These are phyloP conservation scores for Nephrocerus scutellatus DNA, from an alignment of 2,888 invertebrate genomes.

Conservation along the genomic window DNA sequence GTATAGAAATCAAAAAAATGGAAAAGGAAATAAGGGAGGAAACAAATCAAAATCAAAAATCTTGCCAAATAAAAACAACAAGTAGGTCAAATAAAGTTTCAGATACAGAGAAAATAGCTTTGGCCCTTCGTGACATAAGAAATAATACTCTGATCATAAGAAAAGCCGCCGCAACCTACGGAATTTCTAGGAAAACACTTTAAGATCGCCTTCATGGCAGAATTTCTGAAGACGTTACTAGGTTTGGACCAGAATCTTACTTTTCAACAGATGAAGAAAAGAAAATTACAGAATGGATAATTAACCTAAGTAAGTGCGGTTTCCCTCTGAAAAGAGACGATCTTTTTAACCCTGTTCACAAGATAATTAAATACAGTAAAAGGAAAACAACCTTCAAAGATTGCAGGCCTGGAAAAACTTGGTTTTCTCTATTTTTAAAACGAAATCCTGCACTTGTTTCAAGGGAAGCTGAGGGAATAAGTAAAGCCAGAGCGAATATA, in stretches of 20 bases:
- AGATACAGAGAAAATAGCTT: slow-evolving; percentile 1
- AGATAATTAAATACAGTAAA: slow-evolving; percentile 11
- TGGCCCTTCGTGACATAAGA: no score
- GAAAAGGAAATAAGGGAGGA: no score
- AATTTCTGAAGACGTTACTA: slow-evolving; percentile 1
- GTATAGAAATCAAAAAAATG: no score
- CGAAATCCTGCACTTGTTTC: no score
- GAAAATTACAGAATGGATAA: slow-evolving; percentile 8
- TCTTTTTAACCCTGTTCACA: slow-evolving; percentile 5
- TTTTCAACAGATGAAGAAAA: slow-evolving; percentile 1
- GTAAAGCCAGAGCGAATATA: no score
- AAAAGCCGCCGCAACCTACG: slow-evolving; percentile 5
- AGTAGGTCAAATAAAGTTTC: slow-evolving; percentile 1
- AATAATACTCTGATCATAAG: slow-evolving; percentile 1
- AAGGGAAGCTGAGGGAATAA: no score
- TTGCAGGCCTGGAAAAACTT: slow-evolving; percentile 7
- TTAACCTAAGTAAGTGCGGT: slow-evolving; percentile 6
- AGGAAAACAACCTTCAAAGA: slow-evolving; percentile 9
- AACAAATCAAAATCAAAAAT: no score
- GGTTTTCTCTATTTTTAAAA: no score
- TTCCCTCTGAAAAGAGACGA: slow-evolving; percentile 8
- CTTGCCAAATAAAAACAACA: slow-evolving; percentile 5
- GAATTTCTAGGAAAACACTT: slow-evolving; percentile 3
- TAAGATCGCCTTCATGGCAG: no score
- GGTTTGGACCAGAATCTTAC: slow-evolving; percentile 2